A percentile compares a stretch with the other conserved stretches of the same genome.
These are phyloP conservation scores for Pangasius krempfi DNA, from an alignment of 2,797 vertebrate genomes.

Conservation along the genomic window DNA sequence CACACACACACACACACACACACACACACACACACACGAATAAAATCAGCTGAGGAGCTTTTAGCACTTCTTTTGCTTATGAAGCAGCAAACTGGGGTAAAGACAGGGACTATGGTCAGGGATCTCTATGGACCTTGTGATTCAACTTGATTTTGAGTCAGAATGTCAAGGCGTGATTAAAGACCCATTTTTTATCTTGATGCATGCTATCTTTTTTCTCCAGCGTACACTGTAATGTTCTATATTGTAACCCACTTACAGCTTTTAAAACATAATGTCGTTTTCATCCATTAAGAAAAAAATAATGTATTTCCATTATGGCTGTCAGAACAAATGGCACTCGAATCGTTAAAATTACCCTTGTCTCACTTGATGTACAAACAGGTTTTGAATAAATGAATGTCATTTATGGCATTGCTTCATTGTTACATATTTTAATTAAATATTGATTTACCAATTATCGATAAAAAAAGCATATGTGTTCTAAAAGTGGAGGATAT, in stretches of 20 bases:
- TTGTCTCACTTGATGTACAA: background rate
- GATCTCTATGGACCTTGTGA: background rate
- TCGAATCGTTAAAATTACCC: background rate
- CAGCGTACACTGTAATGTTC: background rate
- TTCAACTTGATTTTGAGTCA: background rate
- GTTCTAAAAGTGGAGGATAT: background rate
- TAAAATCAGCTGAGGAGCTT: background rate
- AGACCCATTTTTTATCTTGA: background rate
- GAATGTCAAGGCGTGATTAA: background rate
- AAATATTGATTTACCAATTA: background rate
- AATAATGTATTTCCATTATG: background rate
- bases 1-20: background rate
- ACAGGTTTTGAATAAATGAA: background rate
- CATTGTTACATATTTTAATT: too few species aligned
- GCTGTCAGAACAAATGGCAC: background rate
- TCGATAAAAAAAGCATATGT: background rate
- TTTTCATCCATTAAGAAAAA: background rate
- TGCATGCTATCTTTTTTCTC: background rate
- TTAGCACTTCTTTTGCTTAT: background rate
- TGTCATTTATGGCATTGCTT: background rate
- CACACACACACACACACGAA: background rate
- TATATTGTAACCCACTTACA: background rate
- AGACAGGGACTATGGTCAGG: background rate
- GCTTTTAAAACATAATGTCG: background rate
- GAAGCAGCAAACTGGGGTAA: background rate